Percentiles rank a stretch among this genome's conserved stretches.
Evolutionary conservation across 2,888 invertebrate species (phyloP).

Genomic region (Drosophila colorata): DNA sequence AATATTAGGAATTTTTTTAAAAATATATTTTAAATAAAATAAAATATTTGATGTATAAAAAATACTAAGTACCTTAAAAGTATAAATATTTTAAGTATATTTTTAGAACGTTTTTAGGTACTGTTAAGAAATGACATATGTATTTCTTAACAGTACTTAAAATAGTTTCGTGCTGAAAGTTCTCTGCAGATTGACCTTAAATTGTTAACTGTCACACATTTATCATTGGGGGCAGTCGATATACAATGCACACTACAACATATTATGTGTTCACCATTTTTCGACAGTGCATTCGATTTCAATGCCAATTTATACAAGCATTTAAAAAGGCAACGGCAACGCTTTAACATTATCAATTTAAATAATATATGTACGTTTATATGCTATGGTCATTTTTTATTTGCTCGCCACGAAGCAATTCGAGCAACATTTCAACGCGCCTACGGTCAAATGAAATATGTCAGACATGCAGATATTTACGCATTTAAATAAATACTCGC

Average conservation of each 20-base stretch:
- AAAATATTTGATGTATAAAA: no score
- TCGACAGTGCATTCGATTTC: slow-evolving; percentile 35
- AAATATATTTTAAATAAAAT: no score
- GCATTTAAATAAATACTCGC: slow-evolving; percentile 73
- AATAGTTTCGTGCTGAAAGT: background rate
- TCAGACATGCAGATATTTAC: slow-evolving; percentile 71
- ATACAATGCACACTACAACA: slow-evolving; percentile 8
- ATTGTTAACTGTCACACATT: slow-evolving; percentile 48
- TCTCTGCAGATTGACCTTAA: slow-evolving; percentile 24
- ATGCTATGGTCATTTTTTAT: slow-evolving; percentile 47
- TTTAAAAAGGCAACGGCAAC: slow-evolving; percentile 47
- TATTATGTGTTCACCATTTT: slow-evolving; percentile 41
- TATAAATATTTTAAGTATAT: no score
- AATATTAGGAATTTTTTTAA: no score
- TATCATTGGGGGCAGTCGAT: slow-evolving; percentile 29
- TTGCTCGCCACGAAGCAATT: slow-evolving; percentile 49
- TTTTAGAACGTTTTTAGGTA: no score
- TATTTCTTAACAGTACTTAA: no score
- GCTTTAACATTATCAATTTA: slow-evolving; percentile 55
- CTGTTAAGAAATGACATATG: no score
- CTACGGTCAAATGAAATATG: slow-evolving; percentile 74
- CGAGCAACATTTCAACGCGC: slow-evolving; percentile 73
- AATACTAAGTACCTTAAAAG: no score
- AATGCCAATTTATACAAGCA: slow-evolving; percentile 47
- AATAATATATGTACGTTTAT: slow-evolving; percentile 25